phyloP scores from a whole-genome alignment of 2,888 invertebrate genomes.

The Anoplius nigerrimus region DNA sequence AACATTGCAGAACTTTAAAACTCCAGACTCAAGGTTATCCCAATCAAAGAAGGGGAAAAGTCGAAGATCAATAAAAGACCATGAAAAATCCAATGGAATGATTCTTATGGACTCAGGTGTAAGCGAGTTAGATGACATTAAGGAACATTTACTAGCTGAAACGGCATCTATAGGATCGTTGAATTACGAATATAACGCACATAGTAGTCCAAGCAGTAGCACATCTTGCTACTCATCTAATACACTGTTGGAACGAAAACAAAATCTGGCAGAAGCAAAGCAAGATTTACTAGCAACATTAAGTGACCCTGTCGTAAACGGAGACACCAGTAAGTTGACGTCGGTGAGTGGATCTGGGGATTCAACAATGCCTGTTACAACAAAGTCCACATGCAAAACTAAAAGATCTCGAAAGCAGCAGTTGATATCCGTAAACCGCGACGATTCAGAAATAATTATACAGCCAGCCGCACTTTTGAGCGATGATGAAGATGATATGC shows the following conservation, averaged over 20 bases:
- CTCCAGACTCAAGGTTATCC: constrained; percentile 11
- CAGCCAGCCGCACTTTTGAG: constrained; percentile 65
- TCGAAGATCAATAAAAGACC: constrained; percentile 22
- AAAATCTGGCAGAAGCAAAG: constrained; percentile 33
- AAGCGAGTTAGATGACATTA: constrained; percentile 17
- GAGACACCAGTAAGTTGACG: constrained; percentile 30
- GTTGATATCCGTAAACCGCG: constrained; percentile 69
- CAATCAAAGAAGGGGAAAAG: constrained; percentile 17
- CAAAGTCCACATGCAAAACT: constrained; percentile 47
- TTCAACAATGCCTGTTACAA: constrained; percentile 24
- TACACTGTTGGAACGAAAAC: constrained; percentile 29
- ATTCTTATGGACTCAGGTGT: neutral
- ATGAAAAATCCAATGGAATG: constrained; percentile 15
- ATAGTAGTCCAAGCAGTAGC: constrained; percentile 13
- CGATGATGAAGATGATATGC: constrained; percentile 56
- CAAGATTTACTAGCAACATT: constrained; percentile 36
- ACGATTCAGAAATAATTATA: constrained; percentile 72
- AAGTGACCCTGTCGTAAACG: constrained; percentile 19
- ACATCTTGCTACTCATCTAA: constrained; percentile 19
- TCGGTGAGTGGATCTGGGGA: constrained; percentile 33
- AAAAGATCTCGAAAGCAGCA: constrained; percentile 72
- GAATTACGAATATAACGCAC: neutral
- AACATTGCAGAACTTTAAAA: constrained; percentile 57
- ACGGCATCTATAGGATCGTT: neutral
- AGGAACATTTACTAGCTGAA: constrained; percentile 7